Base-by-base conservation (phyloP, 2,113 vertebrate genomes). In the Chiloscyllium plagiosum region DNA sequence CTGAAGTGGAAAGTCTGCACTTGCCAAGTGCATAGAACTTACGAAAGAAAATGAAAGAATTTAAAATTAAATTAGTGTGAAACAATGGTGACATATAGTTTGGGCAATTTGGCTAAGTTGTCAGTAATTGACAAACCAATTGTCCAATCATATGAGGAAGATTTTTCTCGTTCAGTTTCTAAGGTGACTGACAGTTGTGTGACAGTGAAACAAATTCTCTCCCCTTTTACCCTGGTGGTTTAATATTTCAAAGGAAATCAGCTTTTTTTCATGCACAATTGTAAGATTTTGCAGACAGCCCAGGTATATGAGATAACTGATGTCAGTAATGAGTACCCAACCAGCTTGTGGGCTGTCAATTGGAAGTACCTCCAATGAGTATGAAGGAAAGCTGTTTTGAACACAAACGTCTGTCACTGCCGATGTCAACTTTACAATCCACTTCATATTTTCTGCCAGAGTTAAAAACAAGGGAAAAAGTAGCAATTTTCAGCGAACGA, bases 241-340 rank as follows among this genome's bases (percentile, higher is more conserved):
- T 72, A 76, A 95, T 72, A 33, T 95, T 95, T 70, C 6, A 95
- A 72, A 33, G 68, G 93, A 95, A 95, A 70, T 95, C 66, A 69
- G 92, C 13, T 17, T 61, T 50, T n/a, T 94, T 69, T 37, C 26
- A 5, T 47, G 42, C 26, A 95, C 72, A 33, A 95, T 95, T 72
- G 68, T 47, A 24, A 94, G 66, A 66, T 47, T 70, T 94, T 94
- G 29, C 94, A 15, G 42, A 13, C 68, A 33, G 20, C 12, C 50
- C 37, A 42, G 92, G 19, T 37, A 94, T 56, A 70, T 42, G 52
- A 50, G 26, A 12, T 50, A 26, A 50, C 12, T 95, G 68, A 72
- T 72, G 47, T 95, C 66, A 72, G 68, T 76, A 95, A 95, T 76
- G 94, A 95, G 68, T 33, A 72, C 47, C 52, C 70, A 50, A 61